Evolutionary conservation across 2,113 vertebrate species (phyloP).

Genomic region (Neopipo cinnamomea): DNA sequence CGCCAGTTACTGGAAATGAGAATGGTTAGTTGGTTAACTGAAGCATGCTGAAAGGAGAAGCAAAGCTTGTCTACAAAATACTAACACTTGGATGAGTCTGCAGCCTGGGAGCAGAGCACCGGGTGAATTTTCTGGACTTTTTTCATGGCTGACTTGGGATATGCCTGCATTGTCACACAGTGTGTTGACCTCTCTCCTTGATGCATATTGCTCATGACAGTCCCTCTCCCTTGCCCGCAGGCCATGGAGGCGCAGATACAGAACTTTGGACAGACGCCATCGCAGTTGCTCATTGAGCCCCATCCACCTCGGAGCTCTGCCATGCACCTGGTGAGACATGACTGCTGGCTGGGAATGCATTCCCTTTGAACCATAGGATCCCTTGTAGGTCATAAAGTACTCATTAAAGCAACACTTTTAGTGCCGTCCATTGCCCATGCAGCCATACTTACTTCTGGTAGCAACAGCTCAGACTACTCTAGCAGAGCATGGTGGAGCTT

Average conservation of each 20-base stretch:
- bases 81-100: slow-evolving; percentile 94
- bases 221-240: slow-evolving; percentile 83
- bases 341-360: slow-evolving; percentile 68
- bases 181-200: slow-evolving; percentile 91
- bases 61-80: slow-evolving; percentile 93
- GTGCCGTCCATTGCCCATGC: neutral
- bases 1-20: slow-evolving; percentile 77
- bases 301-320: slow-evolving; percentile 99
- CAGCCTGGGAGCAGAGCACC: slow-evolving; percentile 83
- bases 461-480: neutral
- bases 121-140: slow-evolving; percentile 81
- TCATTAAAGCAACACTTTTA: slow-evolving; percentile 36
- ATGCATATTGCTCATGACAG: slow-evolving; percentile 90
- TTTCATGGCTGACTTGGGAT: slow-evolving; percentile 90
- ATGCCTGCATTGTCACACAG: slow-evolving; percentile 90
- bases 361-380: slow-evolving; percentile 26
- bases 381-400: slow-evolving; percentile 25
- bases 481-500: neutral
- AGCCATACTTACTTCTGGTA: neutral
- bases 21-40: slow-evolving; percentile 87
- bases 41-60: slow-evolving; percentile 92
- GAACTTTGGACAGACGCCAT: slow-evolving; percentile 98
- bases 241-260: slow-evolving; percentile 97
- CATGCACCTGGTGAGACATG: slow-evolving; percentile 98
- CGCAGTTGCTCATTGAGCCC: slow-evolving; percentile 99